A percentile compares a stretch with the other conserved stretches of the same genome.
Evolutionary conservation across 2,113 vertebrate species (phyloP).

Genomic region (Laticauda laticaudata): DNA sequence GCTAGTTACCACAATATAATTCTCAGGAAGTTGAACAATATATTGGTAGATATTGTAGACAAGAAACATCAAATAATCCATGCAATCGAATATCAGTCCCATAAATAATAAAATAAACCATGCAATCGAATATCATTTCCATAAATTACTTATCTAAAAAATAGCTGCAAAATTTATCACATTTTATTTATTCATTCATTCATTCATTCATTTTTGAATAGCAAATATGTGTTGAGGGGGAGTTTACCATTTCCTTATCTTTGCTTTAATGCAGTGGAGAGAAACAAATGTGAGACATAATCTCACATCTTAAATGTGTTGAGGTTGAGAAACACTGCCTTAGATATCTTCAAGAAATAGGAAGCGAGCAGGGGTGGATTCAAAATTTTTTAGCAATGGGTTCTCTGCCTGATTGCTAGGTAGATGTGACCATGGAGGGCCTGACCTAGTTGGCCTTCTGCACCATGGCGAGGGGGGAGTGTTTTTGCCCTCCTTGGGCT

Average conservation of each 20-base stretch:
- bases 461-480: too few relatives aligned
- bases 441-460: too few relatives aligned
- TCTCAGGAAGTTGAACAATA: background rate
- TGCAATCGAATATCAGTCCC: background rate
- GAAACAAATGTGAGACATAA: background rate
- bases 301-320: background rate
- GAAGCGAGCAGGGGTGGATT: background rate
- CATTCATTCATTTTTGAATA: background rate
- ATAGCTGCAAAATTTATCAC: background rate
- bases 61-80: background rate
- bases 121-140: background rate
- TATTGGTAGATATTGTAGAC: background rate
- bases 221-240: background rate
- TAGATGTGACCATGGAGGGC: too few relatives aligned
- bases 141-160: background rate
- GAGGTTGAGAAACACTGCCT: background rate
- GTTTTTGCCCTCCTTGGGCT: too few relatives aligned
- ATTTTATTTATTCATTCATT: background rate
- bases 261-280: background rate
- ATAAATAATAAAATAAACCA: background rate
- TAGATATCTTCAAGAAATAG: background rate
- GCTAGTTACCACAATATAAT: background rate
- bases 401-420: too few relatives aligned
- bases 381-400: too few relatives aligned
- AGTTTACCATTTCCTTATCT: background rate